Base-by-base conservation (phyloP, 2,797 vertebrate genomes). In the Garrulus glandarius region DNA sequence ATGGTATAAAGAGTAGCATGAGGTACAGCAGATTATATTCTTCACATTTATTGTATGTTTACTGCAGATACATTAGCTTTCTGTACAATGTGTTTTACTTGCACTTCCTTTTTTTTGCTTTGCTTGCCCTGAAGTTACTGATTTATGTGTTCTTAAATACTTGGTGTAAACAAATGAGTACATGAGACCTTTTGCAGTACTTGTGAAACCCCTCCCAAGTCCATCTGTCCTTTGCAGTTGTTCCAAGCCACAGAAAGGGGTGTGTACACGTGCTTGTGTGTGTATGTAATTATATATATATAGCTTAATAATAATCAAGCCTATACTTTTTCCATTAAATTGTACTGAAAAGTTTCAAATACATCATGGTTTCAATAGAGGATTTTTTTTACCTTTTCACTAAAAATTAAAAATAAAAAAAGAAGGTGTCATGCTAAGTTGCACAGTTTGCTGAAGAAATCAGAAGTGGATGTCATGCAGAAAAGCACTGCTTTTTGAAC, bases 201-300 rank as follows among this genome's bases (percentile, higher is more conserved):
- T 94, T 95, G 11, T 20, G 93, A 95, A 95, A 91, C 87, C 71
- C 39, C 72, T 88, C 89, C 89, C 90, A 95, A 92, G 86, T 95
- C 93, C 93, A 94, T 97, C 92, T 97, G 90, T 95, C 89, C 96
- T 97, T 89, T 96, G 87, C 95, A 86, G 44, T 97, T 96, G 87
- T 94, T 96, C 93, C 89, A 95, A 96, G 94, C 93, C 97, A 95
- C 95, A 97, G 82, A 89, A 75, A 93, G 92, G 94, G 60, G n/a
- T 60, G 68, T 52, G 56, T 82, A 56, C 10, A 1, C 49, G 36
- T n/a, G 24, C n/a, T 13, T 41, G 10, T 76, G 59, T 56, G 60
- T 34, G 36, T 47, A 34, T 52, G 32, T 34, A 84, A 55, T 47
- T 53, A 37, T 68, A 76, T 70, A 74, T 50, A 70, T 27, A 43